Conservation (phyloP, 2,888 invertebrate genomes). For the Philereme transversata region DNA sequence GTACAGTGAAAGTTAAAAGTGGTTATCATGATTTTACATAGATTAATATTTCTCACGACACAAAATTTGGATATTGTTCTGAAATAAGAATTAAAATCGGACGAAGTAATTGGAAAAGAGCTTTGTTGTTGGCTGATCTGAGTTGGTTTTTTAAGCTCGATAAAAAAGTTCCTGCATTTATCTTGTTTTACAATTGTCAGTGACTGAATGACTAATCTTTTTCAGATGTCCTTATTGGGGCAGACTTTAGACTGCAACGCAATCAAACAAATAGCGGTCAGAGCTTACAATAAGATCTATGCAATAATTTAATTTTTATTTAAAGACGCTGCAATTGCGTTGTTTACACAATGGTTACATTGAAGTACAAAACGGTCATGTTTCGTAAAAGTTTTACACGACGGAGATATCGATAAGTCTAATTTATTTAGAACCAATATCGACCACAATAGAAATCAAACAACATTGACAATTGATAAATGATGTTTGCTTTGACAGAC, state of each 20-base stretch:
- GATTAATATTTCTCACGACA: conserved; percentile 64
- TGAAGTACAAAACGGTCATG: too few species aligned
- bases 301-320: background rate
- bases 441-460: conserved; percentile 42
- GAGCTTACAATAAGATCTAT: background rate
- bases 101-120: background rate
- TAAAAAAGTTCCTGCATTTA: background rate
- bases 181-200: conserved; percentile 10
- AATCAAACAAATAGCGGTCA: conserved; percentile 25
- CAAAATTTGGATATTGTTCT: conserved; percentile 50
- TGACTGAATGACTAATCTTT: conserved; percentile 17
- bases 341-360: too few species aligned
- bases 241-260: background rate
- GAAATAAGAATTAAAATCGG: background rate
- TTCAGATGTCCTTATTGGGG: background rate
- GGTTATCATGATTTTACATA: conserved; percentile 51
- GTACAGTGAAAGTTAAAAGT: conserved; percentile 68
- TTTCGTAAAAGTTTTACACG: too few species aligned
- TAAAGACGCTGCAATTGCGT: background rate
- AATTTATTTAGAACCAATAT: conserved; percentile 22
- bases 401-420: conserved; percentile 25
- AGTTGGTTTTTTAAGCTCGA: background rate
- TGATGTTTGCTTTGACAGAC: conserved; percentile 39
- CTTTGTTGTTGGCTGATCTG: too few species aligned
- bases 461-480: conserved; percentile 41